Percentiles rank a stretch among this genome's conserved stretches.
These are phyloP conservation scores for Drosophila vallismaia DNA, from an alignment of 2,888 invertebrate genomes.

Conservation along the genomic window DNA sequence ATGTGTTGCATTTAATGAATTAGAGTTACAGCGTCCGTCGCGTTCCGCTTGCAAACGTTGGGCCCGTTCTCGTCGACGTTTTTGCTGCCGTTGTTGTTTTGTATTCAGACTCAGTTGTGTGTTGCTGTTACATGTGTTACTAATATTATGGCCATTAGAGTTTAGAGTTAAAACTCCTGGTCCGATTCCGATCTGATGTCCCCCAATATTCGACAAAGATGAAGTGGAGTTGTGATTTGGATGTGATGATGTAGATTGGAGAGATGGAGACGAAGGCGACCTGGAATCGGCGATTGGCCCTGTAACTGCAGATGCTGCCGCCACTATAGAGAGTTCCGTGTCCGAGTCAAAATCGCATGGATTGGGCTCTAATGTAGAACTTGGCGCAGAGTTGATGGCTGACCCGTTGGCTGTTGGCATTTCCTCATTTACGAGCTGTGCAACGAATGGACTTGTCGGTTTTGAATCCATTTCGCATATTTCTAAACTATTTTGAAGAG, in stretches of 20 bases:
- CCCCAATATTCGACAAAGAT: slow-evolving; percentile 4
- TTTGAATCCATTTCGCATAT: slow-evolving; percentile 1
- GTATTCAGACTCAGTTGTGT: slow-evolving; percentile 76
- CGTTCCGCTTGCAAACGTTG: slow-evolving; percentile 95
- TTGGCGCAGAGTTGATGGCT: slow-evolving; percentile 3
- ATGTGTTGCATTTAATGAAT: slow-evolving; percentile 48
- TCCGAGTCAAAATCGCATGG: slow-evolving; percentile 82
- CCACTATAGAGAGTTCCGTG: slow-evolving; percentile 81
- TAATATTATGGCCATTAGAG: slow-evolving; percentile 66
- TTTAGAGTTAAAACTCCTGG: slow-evolving; percentile 35
- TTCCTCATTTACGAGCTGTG: background rate
- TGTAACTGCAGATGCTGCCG: slow-evolving; percentile 70
- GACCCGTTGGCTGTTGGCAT: slow-evolving; percentile 4
- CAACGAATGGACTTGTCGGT: background rate
- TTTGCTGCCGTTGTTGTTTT: slow-evolving; percentile 87
- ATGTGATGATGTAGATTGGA: background rate
- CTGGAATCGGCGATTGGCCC: slow-evolving; percentile 46
- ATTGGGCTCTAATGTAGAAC: slow-evolving; percentile 18
- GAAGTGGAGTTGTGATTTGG: slow-evolving; percentile 1
- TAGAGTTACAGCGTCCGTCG: slow-evolving; percentile 85
- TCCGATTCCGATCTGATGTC: slow-evolving; percentile 27
- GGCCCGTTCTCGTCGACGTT: slow-evolving; percentile 94
- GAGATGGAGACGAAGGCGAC: slow-evolving; percentile 36
- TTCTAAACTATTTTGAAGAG: background rate
- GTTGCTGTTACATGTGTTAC: slow-evolving; percentile 44